phyloP scores from a whole-genome alignment of 2,113 vertebrate genomes.

The Vidua chalybeata region DNA sequence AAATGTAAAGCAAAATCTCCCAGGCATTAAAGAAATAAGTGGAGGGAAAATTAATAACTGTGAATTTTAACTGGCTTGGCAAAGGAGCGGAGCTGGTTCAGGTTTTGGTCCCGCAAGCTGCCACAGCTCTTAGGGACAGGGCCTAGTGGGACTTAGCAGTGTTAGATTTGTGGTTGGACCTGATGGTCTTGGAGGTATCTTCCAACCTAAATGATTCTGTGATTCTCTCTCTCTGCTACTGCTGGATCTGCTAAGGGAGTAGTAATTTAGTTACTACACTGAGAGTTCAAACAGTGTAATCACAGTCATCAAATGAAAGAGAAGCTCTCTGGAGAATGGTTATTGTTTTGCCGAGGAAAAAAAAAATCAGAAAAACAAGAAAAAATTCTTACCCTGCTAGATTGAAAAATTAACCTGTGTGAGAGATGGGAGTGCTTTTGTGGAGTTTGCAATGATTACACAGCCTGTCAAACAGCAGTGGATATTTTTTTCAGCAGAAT shows the following conservation, averaged over 20 bases:
- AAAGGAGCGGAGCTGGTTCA: background rate
- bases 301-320: background rate
- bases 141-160: background rate
- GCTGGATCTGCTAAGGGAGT: background rate
- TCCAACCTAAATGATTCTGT: background rate
- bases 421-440: background rate
- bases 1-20: conserved; percentile 71
- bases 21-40: conserved; percentile 55
- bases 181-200: background rate
- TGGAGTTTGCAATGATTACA: background rate
- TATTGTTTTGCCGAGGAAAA: background rate
- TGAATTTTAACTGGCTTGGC: conserved; percentile 24
- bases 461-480: conserved; percentile 5
- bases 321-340: background rate
- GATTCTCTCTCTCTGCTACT: background rate
- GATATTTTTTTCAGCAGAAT: conserved; percentile 19
- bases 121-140: background rate
- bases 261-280: background rate
- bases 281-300: background rate
- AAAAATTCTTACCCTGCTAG: background rate
- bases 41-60: conserved; percentile 32
- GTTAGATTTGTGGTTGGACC: background rate
- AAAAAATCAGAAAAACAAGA: background rate
- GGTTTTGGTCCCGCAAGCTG: background rate
- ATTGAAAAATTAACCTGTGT: conserved; percentile 23